These are phyloP conservation scores for Nematolebias whitei DNA, from an alignment of 2,113 vertebrate species.

Conservation along the genomic window DNA sequence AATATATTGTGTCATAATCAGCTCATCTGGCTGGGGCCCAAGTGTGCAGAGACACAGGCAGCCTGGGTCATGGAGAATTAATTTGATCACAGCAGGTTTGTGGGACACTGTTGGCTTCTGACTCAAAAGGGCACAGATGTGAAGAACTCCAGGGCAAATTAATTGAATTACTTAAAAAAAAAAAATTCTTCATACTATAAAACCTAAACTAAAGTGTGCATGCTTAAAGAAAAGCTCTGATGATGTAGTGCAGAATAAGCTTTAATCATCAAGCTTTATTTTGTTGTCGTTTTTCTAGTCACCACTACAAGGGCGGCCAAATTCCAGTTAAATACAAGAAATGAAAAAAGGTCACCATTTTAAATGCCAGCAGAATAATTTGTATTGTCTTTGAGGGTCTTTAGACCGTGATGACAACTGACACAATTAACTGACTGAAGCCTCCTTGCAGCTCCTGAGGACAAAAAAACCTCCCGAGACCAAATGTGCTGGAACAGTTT, in stretches of 20 bases:
- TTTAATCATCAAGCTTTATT: background rate
- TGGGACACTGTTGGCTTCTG: constrained; percentile 43
- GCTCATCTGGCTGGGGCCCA: constrained; percentile 69
- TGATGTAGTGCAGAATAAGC: background rate
- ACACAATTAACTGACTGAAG: background rate
- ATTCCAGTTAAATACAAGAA: no score
- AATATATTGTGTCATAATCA: constrained; percentile 75
- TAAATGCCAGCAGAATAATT: no score
- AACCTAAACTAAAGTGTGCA: no score
- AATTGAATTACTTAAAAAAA: no score
- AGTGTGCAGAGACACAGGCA: constrained; percentile 67
- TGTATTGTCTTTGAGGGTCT: background rate
- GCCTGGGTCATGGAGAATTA: constrained; percentile 63
- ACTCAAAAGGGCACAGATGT: constrained; percentile 46
- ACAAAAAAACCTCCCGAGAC: background rate
- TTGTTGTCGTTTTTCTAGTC: no score
- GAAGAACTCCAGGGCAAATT: background rate
- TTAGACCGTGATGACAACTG: background rate
- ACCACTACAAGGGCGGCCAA: no score
- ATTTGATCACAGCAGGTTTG: constrained; percentile 67
- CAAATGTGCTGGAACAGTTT: background rate
- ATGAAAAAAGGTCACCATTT: no score
- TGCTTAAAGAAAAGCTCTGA: no score
- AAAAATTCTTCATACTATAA: no score
- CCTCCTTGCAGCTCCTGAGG: no score